These are phyloP conservation scores for Leptinotarsa rubiginosa DNA, from an alignment of 2,888 invertebrate species.

Conservation along the genomic window DNA sequence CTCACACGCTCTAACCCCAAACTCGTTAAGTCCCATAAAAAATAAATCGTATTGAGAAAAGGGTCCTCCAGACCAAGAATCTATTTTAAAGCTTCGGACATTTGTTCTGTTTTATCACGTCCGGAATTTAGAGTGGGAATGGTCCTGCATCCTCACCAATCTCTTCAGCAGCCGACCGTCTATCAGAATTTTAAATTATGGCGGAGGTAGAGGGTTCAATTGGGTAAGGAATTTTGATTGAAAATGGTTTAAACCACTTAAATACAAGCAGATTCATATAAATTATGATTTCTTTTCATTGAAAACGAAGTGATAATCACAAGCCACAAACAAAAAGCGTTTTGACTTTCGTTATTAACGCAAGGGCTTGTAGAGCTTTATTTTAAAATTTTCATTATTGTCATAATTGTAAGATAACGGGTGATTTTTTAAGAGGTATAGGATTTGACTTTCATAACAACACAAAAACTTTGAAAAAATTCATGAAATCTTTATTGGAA, in stretches of 20 bases:
- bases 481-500: too few relatives aligned
- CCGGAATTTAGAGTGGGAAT: slow-evolving; percentile 58
- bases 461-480: too few relatives aligned
- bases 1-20: background rate
- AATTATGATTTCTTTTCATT: too few relatives aligned
- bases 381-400: too few relatives aligned
- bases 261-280: too few relatives aligned
- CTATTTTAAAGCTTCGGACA: slow-evolving; percentile 55
- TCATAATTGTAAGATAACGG: too few relatives aligned
- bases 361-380: too few relatives aligned
- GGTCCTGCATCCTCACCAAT: slow-evolving; percentile 42
- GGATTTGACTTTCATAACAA: too few relatives aligned
- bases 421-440: too few relatives aligned
- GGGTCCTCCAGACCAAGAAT: slow-evolving; percentile 43
- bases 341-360: too few relatives aligned
- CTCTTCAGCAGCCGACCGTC: slow-evolving; percentile 33
- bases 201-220: background rate
- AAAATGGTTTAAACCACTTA: background rate
- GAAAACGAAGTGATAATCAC: too few relatives aligned
- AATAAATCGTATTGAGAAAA: slow-evolving; percentile 1
- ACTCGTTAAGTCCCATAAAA: slow-evolving; percentile 1
- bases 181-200: slow-evolving; percentile 39
- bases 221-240: background rate
- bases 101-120: slow-evolving; percentile 63
- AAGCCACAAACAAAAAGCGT: too few relatives aligned